A percentile compares a stretch with the other conserved stretches of the same genome.
Conservation (phyloP, 1,140 invertebrate species). For the Cyclargus thomasi region DNA sequence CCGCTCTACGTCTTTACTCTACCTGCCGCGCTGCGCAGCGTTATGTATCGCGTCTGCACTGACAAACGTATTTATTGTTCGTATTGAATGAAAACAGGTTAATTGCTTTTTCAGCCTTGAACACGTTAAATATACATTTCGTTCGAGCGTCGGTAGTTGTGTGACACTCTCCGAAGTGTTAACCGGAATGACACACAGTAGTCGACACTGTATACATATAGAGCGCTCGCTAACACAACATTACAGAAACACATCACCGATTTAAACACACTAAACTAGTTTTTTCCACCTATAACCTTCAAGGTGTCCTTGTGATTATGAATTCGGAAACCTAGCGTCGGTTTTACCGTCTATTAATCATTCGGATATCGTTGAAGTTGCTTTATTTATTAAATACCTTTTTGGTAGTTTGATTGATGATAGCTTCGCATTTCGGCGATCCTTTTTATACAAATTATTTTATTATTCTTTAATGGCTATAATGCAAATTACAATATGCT, state of each 20-base stretch:
- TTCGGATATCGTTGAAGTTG: background rate
- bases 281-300: constrained; percentile 8
- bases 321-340: background rate
- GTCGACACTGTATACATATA: no score
- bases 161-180: background rate
- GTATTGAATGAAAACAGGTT: constrained; percentile 22
- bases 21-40: constrained; percentile 29
- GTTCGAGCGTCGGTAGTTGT: background rate
- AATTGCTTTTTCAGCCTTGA: constrained; percentile 17
- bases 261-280: constrained; percentile 12
- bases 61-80: constrained; percentile 15
- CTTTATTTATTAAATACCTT: background rate
- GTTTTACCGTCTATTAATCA: background rate
- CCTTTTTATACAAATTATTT: no score
- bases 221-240: background rate
- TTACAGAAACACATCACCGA: background rate
- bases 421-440: background rate
- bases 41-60: constrained; percentile 19
- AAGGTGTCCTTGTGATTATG: constrained; percentile 5
- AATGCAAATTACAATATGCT: no score
- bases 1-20: constrained; percentile 34
- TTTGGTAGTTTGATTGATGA: background rate
- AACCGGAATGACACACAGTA: background rate
- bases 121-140: constrained; percentile 18
- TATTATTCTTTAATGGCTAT: no score